Percentiles rank a stretch among this genome's conserved stretches.
Evolutionary conservation across 1,140 invertebrate species (phyloP).

Genomic region (Scaptomyza hsui): DNA sequence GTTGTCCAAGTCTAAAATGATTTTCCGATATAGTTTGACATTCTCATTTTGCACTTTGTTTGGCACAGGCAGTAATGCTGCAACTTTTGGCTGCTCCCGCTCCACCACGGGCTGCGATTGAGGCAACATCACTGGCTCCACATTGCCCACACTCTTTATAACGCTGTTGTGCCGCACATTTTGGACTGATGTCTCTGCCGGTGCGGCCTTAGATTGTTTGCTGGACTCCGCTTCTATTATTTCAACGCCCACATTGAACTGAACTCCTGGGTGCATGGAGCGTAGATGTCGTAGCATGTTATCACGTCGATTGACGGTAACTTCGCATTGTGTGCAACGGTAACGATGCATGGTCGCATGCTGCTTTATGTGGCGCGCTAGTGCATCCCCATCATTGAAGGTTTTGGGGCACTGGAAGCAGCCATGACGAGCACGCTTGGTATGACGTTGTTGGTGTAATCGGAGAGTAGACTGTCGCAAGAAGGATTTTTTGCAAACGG

Average conservation of each 20-base stretch:
- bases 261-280: slow-evolving; percentile 86
- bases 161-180: slow-evolving; percentile 62
- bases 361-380: slow-evolving; percentile 59
- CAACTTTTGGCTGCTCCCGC: slow-evolving; percentile 5
- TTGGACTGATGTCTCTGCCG: slow-evolving; percentile 8
- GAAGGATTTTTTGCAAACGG: slow-evolving; percentile 65
- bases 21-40: slow-evolving; percentile 75
- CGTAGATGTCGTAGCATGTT: slow-evolving; percentile 87
- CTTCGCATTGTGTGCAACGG: slow-evolving; percentile 86
- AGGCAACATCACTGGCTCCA: slow-evolving; percentile 54
- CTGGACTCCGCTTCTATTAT: slow-evolving; percentile 4
- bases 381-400: slow-evolving; percentile 64
- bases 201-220: not conserved
- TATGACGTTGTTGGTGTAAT: slow-evolving; percentile 62
- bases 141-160: slow-evolving; percentile 75
- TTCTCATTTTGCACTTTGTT: slow-evolving; percentile 58
- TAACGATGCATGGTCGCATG: slow-evolving; percentile 85
- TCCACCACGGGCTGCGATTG: not conserved
- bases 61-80: slow-evolving; percentile 9
- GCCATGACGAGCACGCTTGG: slow-evolving; percentile 31
- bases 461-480: slow-evolving; percentile 63
- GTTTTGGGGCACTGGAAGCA: slow-evolving; percentile 58
- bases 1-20: slow-evolving; percentile 67
- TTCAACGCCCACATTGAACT: slow-evolving; percentile 49
- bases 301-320: slow-evolving; percentile 87